Conservation (phyloP, 2,888 invertebrate species). For the Leptinotarsa haldemani region DNA sequence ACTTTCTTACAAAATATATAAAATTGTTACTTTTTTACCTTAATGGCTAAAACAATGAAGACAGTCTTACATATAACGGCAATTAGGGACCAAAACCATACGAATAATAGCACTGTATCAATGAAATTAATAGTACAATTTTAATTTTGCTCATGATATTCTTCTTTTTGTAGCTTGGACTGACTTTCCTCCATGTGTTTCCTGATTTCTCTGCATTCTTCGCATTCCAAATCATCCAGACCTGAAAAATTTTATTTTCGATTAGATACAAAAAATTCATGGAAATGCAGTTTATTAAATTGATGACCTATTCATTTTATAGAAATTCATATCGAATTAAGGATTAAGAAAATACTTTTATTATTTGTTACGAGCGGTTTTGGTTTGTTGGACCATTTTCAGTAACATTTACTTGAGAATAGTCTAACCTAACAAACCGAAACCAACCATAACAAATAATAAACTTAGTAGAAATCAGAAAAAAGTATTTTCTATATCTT, state of each 20-base stretch:
- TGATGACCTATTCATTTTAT: no score
- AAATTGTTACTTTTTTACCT: constrained; percentile 3
- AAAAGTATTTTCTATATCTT: no score
- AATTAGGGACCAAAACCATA: neutral
- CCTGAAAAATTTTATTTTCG: constrained; percentile 17
- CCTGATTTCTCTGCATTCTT: constrained; percentile 41
- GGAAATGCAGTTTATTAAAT: neutral
- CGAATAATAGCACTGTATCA: neutral
- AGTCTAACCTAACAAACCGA: no score
- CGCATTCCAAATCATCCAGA: constrained; percentile 36
- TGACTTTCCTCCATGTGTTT: constrained; percentile 31
- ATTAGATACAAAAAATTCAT: neutral
- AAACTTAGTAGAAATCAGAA: no score
- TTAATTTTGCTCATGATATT: constrained; percentile 11
- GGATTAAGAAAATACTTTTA: no score
- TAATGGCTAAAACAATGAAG: constrained; percentile 25
- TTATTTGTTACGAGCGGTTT: no score
- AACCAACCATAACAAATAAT: no score
- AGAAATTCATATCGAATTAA: no score
- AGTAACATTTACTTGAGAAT: no score
- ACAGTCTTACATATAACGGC: constrained; percentile 34
- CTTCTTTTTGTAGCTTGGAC: constrained; percentile 7
- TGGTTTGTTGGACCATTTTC: no score
- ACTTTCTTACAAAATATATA: constrained; percentile 11
- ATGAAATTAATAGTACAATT: constrained; percentile 11